Base-by-base conservation (phyloP, 2,888 invertebrate species). In the Hermaeophaga mercurialis region DNA sequence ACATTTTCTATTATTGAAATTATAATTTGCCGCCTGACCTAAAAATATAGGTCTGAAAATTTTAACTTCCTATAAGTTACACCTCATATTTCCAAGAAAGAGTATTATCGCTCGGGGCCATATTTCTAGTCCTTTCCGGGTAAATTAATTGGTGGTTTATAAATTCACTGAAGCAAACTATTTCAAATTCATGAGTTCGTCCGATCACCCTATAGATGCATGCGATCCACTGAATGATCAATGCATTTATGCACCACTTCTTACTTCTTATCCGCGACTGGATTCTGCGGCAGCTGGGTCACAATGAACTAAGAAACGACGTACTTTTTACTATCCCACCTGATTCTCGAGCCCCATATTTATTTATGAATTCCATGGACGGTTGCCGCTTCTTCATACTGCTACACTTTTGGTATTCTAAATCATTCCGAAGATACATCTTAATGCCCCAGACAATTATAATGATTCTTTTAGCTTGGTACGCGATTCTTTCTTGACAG, bases 231-330 rank as follows among this genome's bases (percentile, higher is more conserved):
- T 58, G 64, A 66, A 68, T 74, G 75, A 74, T 75, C 71, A 74
- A 75, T 75, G 73, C 73, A 75, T 74, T 74, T 74, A 75, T 74
- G 73, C 74, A 72, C 72, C 73, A 74, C 72, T 75, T 74, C 71
- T 74, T 73, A 71, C 70, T 71, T 69, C 72, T 74, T 73, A 70
- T 72, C 70, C 68, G 65, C 70, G 70, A 69, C 71, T 70, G 73
- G 68, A 74, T 73, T 74, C 71, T 71, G 67, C 71, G 65, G 68
- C 70, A 71, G 71, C 69, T 69, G 69, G 65, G 62, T 61, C 64
- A 58, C 61, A 54, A 56, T 61, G 66, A 64, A 62, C 63, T 65
- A 70, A 67, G 68, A 66, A 66, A 62, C 65, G 65, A 68, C 67
- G 62, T 67, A 61, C 68, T 64, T 61, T 63, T 64, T 62, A 62